phyloP scores from a whole-genome alignment of 92 coral and sea anemone species.

The Zoanthus solanderi region DNA sequence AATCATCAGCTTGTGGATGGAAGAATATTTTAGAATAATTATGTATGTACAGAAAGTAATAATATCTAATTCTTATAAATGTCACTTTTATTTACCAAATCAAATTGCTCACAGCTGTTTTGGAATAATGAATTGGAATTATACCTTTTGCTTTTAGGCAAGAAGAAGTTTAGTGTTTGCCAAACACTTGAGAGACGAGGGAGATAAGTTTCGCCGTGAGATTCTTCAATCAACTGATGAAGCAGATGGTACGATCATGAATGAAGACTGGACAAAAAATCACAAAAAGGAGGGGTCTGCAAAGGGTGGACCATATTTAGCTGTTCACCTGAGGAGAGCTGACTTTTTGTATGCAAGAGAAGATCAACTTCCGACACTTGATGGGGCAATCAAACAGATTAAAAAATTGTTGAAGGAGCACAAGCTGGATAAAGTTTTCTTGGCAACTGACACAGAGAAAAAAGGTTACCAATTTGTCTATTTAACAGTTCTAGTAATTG shows the following conservation, averaged over 20 bases:
- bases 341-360: conserved; percentile 95
- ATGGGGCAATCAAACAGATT: conserved; percentile 88
- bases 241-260: conserved; percentile 86
- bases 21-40: no score
- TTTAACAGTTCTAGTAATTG: not conserved
- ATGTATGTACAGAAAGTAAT: no score
- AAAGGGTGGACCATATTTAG: conserved; percentile 93
- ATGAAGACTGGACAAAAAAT: conserved; percentile 95
- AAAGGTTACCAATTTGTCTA: conserved; percentile 63
- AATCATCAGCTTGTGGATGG: no score
- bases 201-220: conserved; percentile 91
- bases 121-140: not conserved
- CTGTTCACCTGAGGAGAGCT: conserved; percentile 89
- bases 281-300: conserved; percentile 90
- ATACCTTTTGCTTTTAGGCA: conserved; percentile 64
- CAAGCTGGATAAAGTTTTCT: conserved; percentile 85
- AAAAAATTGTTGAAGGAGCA: conserved; percentile 79
- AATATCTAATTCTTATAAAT: no score
- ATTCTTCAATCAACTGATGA: conserved; percentile 87
- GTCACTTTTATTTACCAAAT: not conserved
- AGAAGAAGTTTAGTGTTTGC: conserved; percentile 98
- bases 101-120: not conserved
- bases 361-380: conserved; percentile 85
- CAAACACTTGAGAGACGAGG: conserved; percentile 90
- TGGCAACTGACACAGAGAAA: conserved; percentile 91